A percentile compares a stretch with the other conserved stretches of the same genome.
phyloP scores from a whole-genome alignment of 2,888 invertebrate genomes.

The Sarcophaga carnaria region DNA sequence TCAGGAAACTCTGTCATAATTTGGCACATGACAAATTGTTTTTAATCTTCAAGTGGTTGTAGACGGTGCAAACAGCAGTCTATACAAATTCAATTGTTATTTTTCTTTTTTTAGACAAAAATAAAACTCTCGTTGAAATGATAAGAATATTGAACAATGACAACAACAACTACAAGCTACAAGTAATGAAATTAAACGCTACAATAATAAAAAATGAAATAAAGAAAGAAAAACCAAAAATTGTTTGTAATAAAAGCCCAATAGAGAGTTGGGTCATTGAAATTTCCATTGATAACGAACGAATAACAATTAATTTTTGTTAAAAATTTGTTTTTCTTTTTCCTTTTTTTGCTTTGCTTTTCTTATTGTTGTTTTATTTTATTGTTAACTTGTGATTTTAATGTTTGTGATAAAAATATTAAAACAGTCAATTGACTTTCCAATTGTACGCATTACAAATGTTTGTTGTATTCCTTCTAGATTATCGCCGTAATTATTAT shows the following conservation, averaged over 20 bases:
- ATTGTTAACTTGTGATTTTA: not conserved
- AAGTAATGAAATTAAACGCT: not conserved
- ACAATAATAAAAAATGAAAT: not conserved
- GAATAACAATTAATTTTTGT: conserved; percentile 33
- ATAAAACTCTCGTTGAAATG: conserved; percentile 14
- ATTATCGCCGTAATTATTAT: conserved; percentile 64
- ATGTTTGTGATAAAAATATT: conserved; percentile 44
- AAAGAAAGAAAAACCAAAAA: not conserved
- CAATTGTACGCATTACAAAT: conserved; percentile 70
- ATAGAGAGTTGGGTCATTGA: conserved; percentile 48
- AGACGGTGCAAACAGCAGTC: conserved; percentile 11
- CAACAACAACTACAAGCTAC: not conserved
- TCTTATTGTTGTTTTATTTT: conserved; percentile 21
- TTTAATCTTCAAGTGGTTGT: conserved; percentile 46
- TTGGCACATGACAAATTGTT: conserved; percentile 53
- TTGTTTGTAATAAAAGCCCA: conserved; percentile 35
- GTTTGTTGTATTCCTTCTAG: conserved; percentile 70
- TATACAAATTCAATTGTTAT: conserved; percentile 11
- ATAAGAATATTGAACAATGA: conserved; percentile 39
- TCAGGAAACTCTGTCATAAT: conserved; percentile 36
- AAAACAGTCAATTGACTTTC: conserved; percentile 52
- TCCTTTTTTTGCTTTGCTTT: conserved; percentile 25
- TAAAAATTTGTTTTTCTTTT: conserved; percentile 31
- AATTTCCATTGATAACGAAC: conserved; percentile 52
- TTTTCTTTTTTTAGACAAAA: conserved; percentile 22